Percentiles rank a stretch among this genome's conserved stretches.
These are phyloP conservation scores for Plestiodon gilberti DNA, from an alignment of 2,113 vertebrate species.

Conservation along the genomic window DNA sequence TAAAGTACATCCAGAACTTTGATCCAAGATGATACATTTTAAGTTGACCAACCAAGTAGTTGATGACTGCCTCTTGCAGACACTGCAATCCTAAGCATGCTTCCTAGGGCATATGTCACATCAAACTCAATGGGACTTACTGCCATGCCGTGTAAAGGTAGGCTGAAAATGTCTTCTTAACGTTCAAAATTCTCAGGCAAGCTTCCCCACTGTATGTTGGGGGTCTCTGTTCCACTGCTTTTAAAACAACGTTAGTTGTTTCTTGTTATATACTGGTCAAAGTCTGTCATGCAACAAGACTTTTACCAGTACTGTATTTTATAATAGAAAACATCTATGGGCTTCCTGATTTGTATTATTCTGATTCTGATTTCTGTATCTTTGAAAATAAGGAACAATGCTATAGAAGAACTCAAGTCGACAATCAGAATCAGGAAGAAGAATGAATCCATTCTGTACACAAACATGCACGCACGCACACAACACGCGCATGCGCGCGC, in stretches of 20 bases:
- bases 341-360: conserved; percentile 44
- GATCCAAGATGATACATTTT: not conserved
- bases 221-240: not conserved
- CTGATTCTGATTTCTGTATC: conserved; percentile 54
- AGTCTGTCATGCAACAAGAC: not conserved
- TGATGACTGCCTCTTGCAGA: not conserved
- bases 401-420: conserved; percentile 66
- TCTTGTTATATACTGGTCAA: conserved; percentile 41
- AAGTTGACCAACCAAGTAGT: not conserved
- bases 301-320: conserved; percentile 49
- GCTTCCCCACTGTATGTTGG: not conserved
- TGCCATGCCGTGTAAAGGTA: not conserved
- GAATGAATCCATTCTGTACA: conserved; percentile 72
- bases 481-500: too few relatives aligned
- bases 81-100: not conserved
- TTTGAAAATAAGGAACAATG: conserved; percentile 67
- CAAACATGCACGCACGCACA: conserved; percentile 24
- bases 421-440: conserved; percentile 69
- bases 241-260: conserved; percentile 31
- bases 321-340: conserved; percentile 39
- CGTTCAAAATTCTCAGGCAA: not conserved
- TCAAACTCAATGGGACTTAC: not conserved
- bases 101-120: not conserved
- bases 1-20: not conserved
- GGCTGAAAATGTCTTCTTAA: not conserved